These are phyloP conservation scores for Halictus quadricinctus DNA, from an alignment of 2,888 invertebrate genomes.

Conservation along the genomic window DNA sequence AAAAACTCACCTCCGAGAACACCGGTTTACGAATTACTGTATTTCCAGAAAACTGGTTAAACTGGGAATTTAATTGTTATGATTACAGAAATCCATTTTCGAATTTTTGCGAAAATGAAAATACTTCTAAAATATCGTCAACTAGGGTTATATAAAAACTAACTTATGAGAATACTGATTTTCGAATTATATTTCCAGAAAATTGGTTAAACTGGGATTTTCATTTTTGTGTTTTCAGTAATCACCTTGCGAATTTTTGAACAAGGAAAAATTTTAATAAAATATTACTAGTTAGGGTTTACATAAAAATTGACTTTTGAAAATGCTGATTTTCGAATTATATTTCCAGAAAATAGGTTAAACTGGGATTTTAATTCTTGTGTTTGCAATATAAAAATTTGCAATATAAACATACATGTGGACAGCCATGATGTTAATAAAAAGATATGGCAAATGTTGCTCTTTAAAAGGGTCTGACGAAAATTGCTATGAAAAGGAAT, in stretches of 20 bases:
- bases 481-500: too few species aligned
- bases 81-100: not conserved
- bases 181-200: not conserved
- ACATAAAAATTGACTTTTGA: too few species aligned
- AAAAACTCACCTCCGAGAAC: not conserved
- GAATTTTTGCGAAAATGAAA: not conserved
- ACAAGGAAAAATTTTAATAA: not conserved
- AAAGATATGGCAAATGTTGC: too few species aligned
- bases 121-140: not conserved
- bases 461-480: too few species aligned
- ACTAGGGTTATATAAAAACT: not conserved
- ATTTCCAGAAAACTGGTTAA: not conserved
- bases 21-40: not conserved
- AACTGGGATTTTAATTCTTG: too few species aligned
- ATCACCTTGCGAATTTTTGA: not conserved
- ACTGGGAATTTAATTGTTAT: not conserved
- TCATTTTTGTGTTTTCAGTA: not conserved
- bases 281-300: too few species aligned
- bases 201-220: not conserved
- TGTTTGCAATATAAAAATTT: not conserved
- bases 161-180: not conserved
- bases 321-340: too few species aligned
- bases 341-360: too few species aligned
- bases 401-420: not conserved
- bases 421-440: too few species aligned